These are phyloP conservation scores for Drosophila meridiana DNA, from an alignment of 2,888 invertebrate genomes.

Conservation along the genomic window DNA sequence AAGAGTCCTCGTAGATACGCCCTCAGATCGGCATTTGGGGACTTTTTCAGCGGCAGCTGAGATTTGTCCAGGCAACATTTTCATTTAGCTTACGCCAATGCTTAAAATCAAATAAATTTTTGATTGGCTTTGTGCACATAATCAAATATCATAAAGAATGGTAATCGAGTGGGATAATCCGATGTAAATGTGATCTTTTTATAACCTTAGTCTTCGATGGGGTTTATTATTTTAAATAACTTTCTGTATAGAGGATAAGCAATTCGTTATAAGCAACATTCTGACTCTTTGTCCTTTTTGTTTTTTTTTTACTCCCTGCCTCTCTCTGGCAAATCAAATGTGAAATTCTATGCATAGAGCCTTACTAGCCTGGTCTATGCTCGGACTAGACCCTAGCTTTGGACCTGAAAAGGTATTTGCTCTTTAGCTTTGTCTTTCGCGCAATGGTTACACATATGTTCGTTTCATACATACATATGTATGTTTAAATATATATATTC, in stretches of 20 bases:
- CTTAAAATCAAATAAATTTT: conserved; percentile 8
- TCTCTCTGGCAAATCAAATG: conserved; percentile 61
- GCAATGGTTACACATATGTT: conserved; percentile 20
- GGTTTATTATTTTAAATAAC: background rate
- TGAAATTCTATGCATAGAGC: conserved; percentile 60
- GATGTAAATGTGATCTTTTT: background rate
- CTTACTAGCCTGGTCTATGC: conserved; percentile 48
- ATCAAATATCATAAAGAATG: background rate
- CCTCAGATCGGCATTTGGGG: conserved; percentile 49
- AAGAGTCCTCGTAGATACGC: conserved; percentile 41
- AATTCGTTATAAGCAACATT: conserved; percentile 15
- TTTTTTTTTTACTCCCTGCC: conserved; percentile 8
- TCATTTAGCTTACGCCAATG: conserved; percentile 21
- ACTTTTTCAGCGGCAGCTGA: conserved; percentile 12
- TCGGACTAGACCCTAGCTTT: conserved; percentile 14
- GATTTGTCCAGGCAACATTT: conserved; percentile 18
- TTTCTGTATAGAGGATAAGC: conserved; percentile 23
- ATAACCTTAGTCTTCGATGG: background rate
- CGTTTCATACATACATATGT: background rate
- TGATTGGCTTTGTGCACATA: conserved; percentile 1
- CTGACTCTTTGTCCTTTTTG: conserved; percentile 6
- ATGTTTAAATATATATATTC: too few relatives aligned
- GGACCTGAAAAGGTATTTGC: conserved; percentile 28
- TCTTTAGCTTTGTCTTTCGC: conserved; percentile 41
- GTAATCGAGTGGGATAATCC: background rate